Base-by-base conservation (phyloP, 2,888 invertebrate genomes). In the Melinopterus prodromus region DNA sequence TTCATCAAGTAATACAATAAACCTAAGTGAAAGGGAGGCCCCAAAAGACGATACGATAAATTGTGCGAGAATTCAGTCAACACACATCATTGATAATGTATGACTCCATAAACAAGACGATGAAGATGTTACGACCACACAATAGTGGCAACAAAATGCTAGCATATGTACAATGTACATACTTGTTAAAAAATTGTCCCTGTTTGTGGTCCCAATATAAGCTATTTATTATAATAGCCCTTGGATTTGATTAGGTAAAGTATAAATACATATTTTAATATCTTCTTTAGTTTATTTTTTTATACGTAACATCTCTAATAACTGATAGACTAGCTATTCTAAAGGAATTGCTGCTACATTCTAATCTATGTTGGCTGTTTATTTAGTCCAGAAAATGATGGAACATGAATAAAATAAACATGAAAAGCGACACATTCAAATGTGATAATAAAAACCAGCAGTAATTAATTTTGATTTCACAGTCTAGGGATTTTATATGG, bases 121-220 rank as follows among this genome's bases (percentile, higher is more conserved):
- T 35, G 74, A 74, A 74, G 74, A 74, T 35, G n/a, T 26, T 26
- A 74, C 35, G 26, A n/a, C 35, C 74, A 74, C 74, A 36, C 15
- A 53, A 26, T n/a, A 74, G 74, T 74, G 74, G 74, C 74, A 35
- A n/a, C 35, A 74, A 35, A 74, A 36, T 35, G 26, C 37, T 35
- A 74, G 35, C 71, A 35, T 36, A 72, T 35, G 37, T 74, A 74
- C 74, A 36, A 74, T 35, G 74, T 74, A 36, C 36, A n/a, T 35
- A 74, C 7, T 15, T 71, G 16, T 35, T 36, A 74, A 35, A 74
- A 71, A 74, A 74, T n/a, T 74, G 36, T 74, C 74, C 74, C 74
- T 74, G 74, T 74, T 36, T 74, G 37, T 74, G 74, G 74, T 37
- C 74, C 74, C 74, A 74, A 74, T 26, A n/a, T 36, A 74, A 74